Percentiles rank a stretch among this genome's conserved stretches.
These are phyloP conservation scores for Eupithecia dodoneata DNA, from an alignment of 2,888 invertebrate genomes.

Conservation along the genomic window DNA sequence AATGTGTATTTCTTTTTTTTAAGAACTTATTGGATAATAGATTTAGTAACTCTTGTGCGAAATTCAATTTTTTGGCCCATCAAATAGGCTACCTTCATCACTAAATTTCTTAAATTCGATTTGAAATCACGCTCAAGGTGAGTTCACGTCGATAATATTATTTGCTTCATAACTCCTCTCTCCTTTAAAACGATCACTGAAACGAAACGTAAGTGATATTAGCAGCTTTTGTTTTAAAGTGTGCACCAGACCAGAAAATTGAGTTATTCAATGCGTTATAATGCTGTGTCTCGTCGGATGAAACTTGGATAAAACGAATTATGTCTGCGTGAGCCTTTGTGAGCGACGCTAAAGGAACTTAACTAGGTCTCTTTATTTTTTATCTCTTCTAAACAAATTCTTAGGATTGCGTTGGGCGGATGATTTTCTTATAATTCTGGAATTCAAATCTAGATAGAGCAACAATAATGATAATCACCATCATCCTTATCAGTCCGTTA, in stretches of 20 bases:
- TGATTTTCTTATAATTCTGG: neutral
- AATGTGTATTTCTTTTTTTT: neutral
- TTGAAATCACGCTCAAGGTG: neutral
- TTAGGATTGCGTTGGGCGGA: neutral
- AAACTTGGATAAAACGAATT: constrained; percentile 37
- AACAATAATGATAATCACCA: too few species aligned
- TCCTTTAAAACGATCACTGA: constrained; percentile 25
- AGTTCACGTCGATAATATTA: constrained; percentile 1
- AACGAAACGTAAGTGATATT: constrained; percentile 28
- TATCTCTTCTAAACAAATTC: neutral
- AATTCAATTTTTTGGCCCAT: neutral
- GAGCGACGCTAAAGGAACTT: constrained; percentile 5
- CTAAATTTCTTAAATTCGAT: neutral
- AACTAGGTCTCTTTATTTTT: neutral
- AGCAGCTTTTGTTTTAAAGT: constrained; percentile 39
- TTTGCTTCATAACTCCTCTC: constrained; percentile 4
- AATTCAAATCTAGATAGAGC: too few species aligned
- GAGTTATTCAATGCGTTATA: constrained; percentile 44
- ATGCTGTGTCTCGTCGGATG: constrained; percentile 42
- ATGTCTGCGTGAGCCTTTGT: constrained; percentile 8
- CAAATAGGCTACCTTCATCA: neutral
- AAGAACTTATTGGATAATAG: neutral
- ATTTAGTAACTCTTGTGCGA: neutral
- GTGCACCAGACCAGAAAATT: constrained; percentile 44
- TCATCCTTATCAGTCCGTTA: too few species aligned